Evolutionary conservation across 1,140 invertebrate species (phyloP), one percentile per base, ranked within the genome.

Genomic region (Arctopsyche grandis): DNA sequence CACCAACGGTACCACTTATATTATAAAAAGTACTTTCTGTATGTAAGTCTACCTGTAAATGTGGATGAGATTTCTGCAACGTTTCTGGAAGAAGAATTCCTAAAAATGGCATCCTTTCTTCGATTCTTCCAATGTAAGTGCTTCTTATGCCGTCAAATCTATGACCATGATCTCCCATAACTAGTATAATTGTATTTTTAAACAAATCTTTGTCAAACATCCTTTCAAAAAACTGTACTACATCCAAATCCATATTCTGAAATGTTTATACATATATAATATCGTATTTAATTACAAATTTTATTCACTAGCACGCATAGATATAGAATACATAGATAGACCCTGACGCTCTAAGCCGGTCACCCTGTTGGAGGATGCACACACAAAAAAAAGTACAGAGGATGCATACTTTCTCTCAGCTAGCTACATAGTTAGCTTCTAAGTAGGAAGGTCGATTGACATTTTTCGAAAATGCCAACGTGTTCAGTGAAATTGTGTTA

Each of bases 151-250:
- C 86, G 0, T 94, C 94, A 85, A 92, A 93, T 90, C 93, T 91
- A 83, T 93, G 91, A 9, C 95, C 94, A 86, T 96, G 94, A 89
- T 96, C 95, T 58, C 93, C 93, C 93, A 96, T 94, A 9, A 96
- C 80, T 48, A 96, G 91, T 3, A 96, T 85, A 76, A 96, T 83
- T 0, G 94, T 94, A 83, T 95, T 92, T 83, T 96, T 93, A 0
- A 96, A 88, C 44, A 91, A 84, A 0, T 91, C 91, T 26, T 85
- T 86, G 24, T 86, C 80, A 19, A 89, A 85, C 38, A 92, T 79
- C 3, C 85, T 80, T 38, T 86, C 82, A 9, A 93, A 85, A 74
- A 89, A 90, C 1, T 85, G 70, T 0, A 86, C 48, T 29, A 90
- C 84, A n/a, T 84, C 83, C 0, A 82, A 38, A 79, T 93, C 92